These are phyloP conservation scores for Phrixothrix hirtus DNA, from an alignment of 2,888 invertebrate genomes.

Conservation along the genomic window DNA sequence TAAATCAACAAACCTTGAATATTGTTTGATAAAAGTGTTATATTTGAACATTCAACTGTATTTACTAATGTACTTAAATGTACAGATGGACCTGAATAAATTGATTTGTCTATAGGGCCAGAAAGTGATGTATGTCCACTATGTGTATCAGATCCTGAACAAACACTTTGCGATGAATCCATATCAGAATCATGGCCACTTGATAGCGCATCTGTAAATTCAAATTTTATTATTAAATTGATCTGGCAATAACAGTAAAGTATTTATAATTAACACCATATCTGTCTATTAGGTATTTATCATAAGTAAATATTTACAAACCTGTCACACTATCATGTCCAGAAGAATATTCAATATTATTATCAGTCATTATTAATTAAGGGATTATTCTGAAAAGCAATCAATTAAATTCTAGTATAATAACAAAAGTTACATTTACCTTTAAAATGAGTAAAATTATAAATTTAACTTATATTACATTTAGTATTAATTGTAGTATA, in stretches of 20 bases:
- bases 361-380: constrained; percentile 18
- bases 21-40: constrained; percentile 4
- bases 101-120: constrained; percentile 50
- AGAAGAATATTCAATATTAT: constrained; percentile 14
- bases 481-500: no score
- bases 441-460: no score
- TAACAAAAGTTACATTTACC: no score
- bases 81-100: constrained; percentile 47
- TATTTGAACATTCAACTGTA: constrained; percentile 29
- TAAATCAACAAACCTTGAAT: constrained; percentile 8
- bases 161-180: constrained; percentile 53
- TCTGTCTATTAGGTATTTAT: not conserved
- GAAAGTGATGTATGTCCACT: constrained; percentile 54
- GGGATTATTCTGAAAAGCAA: constrained; percentile 1
- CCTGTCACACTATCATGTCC: constrained; percentile 22
- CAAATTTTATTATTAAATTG: no score
- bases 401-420: no score
- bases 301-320: constrained; percentile 8
- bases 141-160: constrained; percentile 52
- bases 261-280: no score
- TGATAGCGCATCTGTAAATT: constrained; percentile 19
- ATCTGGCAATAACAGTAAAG: no score
- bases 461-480: no score
- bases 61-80: constrained; percentile 41
- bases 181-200: constrained; percentile 50